Conservation (phyloP, 2,888 invertebrate species). For the Apodemia zela region DNA sequence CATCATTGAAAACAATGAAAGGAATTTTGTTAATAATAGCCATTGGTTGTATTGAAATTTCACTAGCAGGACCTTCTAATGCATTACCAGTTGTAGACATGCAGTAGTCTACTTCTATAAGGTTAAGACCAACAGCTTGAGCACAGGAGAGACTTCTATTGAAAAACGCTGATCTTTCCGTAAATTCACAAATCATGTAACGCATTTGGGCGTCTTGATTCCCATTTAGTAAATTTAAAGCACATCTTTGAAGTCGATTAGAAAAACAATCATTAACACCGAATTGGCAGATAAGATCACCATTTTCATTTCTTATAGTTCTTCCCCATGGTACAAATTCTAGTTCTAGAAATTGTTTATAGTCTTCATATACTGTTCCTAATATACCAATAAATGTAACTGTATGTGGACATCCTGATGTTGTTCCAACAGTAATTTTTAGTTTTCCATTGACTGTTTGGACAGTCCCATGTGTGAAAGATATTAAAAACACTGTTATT, state of each 20-base stretch:
- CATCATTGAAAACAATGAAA: slow-evolving; percentile 52
- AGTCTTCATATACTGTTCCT: slow-evolving; percentile 46
- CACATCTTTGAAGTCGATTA: slow-evolving; percentile 65
- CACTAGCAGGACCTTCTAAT: slow-evolving; percentile 48
- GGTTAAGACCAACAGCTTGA: background rate
- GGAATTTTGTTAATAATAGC: slow-evolving; percentile 53
- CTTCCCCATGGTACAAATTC: slow-evolving; percentile 72
- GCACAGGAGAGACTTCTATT: slow-evolving; percentile 32
- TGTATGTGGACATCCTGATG: slow-evolving; percentile 58
- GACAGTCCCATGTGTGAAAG: background rate
- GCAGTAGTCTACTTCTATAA: slow-evolving; percentile 51
- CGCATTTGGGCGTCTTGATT: slow-evolving; percentile 52
- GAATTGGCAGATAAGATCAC: slow-evolving; percentile 51
- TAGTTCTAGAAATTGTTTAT: slow-evolving; percentile 52
- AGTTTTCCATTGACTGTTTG: slow-evolving; percentile 39
- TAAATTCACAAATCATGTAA: slow-evolving; percentile 65
- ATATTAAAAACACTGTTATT: background rate
- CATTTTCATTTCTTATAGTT: slow-evolving; percentile 42
- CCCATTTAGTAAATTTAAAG: slow-evolving; percentile 45
- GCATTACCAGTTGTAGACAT: slow-evolving; percentile 46
- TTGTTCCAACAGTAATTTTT: slow-evolving; percentile 52
- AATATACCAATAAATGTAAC: slow-evolving; percentile 51
- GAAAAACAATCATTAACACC: slow-evolving; percentile 59
- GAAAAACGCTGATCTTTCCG: slow-evolving; percentile 41
- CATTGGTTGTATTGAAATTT: slow-evolving; percentile 44